Conservation (phyloP, 2,888 invertebrate genomes). For the Aleiodes testaceus region DNA sequence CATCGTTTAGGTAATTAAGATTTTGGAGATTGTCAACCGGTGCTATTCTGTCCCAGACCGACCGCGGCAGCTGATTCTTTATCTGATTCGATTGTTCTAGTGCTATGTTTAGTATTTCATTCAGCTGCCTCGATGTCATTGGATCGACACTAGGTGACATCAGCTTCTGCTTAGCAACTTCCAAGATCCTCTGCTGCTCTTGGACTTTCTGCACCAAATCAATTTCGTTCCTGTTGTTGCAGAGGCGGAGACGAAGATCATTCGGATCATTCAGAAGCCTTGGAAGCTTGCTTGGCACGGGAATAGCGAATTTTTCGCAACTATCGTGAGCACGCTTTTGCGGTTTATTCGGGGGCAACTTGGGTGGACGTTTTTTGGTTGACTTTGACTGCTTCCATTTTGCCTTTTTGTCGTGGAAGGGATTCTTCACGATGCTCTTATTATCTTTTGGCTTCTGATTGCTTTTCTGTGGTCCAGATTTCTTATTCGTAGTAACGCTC, state of each 20-base stretch:
- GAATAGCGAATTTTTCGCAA: neutral
- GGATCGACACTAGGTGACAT: constrained; percentile 60
- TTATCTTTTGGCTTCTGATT: neutral
- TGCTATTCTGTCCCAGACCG: constrained; percentile 71
- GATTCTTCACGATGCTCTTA: constrained; percentile 41
- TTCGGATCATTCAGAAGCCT: constrained; percentile 50
- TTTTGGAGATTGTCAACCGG: constrained; percentile 57
- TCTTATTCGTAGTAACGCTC: neutral
- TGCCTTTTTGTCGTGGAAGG: constrained; percentile 27
- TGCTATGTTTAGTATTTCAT: constrained; percentile 66
- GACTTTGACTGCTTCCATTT: constrained; percentile 3
- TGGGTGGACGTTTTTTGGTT: neutral
- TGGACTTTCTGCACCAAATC: constrained; percentile 64
- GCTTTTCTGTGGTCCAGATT: neutral
- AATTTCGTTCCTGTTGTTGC: constrained; percentile 57
- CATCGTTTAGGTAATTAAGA: constrained; percentile 15
- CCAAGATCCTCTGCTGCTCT: constrained; percentile 64
- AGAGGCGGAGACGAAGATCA: constrained; percentile 63
- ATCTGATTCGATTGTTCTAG: constrained; percentile 69
- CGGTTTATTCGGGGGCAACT: neutral
- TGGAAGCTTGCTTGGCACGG: neutral
- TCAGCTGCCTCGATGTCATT: constrained; percentile 66
- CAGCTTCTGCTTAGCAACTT: constrained; percentile 65
- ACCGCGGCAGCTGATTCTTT: constrained; percentile 66
- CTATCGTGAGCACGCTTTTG: neutral